A percentile compares a stretch with the other conserved stretches of the same genome.
phyloP scores from a whole-genome alignment of 92 coral and sea anemone species.

The Epizoanthus illoricatus region DNA sequence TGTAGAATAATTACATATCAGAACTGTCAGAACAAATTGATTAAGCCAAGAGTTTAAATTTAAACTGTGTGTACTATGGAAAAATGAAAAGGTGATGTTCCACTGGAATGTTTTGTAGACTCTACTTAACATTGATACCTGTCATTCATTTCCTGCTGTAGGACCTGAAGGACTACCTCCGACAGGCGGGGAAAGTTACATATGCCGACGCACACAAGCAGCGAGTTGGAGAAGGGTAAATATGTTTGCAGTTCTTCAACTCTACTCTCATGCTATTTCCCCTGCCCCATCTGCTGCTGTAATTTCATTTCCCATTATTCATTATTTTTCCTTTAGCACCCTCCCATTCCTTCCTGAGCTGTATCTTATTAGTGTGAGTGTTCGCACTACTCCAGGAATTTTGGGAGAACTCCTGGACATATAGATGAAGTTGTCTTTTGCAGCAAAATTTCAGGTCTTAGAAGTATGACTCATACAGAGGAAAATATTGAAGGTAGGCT shows the following conservation, averaged over 20 bases:
- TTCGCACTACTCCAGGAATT: too few species aligned
- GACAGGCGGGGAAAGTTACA: constrained; percentile 73
- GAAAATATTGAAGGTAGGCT: not conserved
- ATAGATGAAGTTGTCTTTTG: too few species aligned
- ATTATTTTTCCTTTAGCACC: too few species aligned
- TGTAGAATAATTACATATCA: too few species aligned
- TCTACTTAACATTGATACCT: not conserved
- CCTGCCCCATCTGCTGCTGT: too few species aligned
- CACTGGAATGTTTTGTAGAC: too few species aligned
- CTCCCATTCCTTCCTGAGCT: too few species aligned
- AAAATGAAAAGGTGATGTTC: too few species aligned
- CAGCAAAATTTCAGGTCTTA: too few species aligned
- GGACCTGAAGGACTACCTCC: constrained; percentile 88
- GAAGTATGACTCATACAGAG: not conserved
- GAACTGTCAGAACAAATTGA: not conserved
- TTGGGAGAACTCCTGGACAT: too few species aligned
- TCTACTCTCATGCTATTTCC: not conserved
- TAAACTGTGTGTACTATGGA: not conserved
- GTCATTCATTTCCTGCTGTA: constrained; percentile 22
- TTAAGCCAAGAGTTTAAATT: not conserved
- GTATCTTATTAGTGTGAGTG: too few species aligned
- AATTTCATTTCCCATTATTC: too few species aligned
- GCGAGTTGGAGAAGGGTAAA: constrained; percentile 90
- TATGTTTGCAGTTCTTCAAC: not conserved
- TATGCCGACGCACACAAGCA: constrained; percentile 90